Percentiles rank a stretch among this genome's conserved stretches.
phyloP scores from a whole-genome alignment of 2,113 vertebrate species.

The Clupea harengus region DNA sequence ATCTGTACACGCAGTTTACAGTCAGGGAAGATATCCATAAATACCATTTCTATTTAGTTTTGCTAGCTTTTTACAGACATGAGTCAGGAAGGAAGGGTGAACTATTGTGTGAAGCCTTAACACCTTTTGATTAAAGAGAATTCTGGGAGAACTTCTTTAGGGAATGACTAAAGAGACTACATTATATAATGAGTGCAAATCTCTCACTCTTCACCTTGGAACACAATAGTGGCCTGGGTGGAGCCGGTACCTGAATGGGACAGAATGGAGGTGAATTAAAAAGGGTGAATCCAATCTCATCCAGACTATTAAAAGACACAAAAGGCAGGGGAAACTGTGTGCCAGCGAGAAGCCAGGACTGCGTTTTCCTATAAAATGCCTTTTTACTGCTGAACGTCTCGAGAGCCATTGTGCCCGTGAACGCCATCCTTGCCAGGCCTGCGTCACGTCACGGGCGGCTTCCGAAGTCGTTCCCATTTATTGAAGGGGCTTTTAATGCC shows the following conservation, averaged over 20 bases:
- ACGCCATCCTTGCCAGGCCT: background rate
- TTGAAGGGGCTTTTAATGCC: background rate
- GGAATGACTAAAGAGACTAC: background rate
- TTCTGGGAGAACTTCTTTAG: background rate
- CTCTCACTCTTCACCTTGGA: background rate
- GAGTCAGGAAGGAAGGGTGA: background rate
- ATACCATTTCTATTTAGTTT: background rate
- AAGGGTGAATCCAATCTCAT: constrained; percentile 63
- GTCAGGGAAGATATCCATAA: background rate
- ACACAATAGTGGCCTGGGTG: constrained; percentile 5
- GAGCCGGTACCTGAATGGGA: background rate
- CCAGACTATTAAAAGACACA: constrained; percentile 62
- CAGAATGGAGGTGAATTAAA: constrained; percentile 43
- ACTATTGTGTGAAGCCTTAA: background rate
- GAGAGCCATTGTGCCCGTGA: background rate
- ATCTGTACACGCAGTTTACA: constrained; percentile 20
- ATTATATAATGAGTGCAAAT: background rate
- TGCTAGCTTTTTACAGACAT: background rate
- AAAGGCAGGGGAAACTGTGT: background rate
- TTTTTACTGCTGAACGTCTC: background rate
- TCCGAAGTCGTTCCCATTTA: background rate
- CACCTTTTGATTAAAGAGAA: background rate
- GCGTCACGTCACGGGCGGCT: background rate
- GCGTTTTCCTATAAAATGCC: background rate
- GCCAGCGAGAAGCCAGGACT: background rate